Evolutionary conservation across 2,888 invertebrate species (phyloP), one percentile per base, ranked within the genome.

Genomic region (Rhagophthalmus giganteus): DNA sequence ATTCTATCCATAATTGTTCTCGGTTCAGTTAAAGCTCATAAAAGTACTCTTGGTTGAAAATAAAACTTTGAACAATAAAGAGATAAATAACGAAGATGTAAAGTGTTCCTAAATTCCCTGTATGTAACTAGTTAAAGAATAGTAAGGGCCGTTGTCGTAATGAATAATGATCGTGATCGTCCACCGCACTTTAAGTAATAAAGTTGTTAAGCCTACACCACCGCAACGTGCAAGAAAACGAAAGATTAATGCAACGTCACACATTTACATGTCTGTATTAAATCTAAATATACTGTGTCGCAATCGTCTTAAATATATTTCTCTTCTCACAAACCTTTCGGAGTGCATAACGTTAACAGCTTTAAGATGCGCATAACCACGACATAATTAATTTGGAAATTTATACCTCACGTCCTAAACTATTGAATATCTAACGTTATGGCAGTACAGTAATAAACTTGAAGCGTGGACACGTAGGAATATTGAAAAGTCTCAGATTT

Each of bases 401-500:
- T n/a, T n/a, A n/a, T n/a, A 41, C 32, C 32, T 25, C 32, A 31
- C 40, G 14, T 41, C 40, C 31, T 41, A 41, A 41, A 41, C 9
- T 13, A 24, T 24, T 32, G 33, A 34, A 34, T 34, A n/a, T n/a
- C n/a, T n/a, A 42, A 42, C 33, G 16, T 39, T 47, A 40, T 28
- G 28, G 41, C 28, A 41, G 20, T 35, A 41, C 26, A 30, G 33
- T 35, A 56, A 60, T 60, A 60, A 52, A 58, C 42, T 27, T 30
- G 30, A 41, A 31, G 39, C 48, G 42, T 41, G 52, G 47, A 59
- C 51, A 51, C 41, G 47, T 27, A 49, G 41, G 61, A 60, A 63
- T 60, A 65, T 65, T 65, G 63, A 65, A 65, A 63, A 62, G 57
- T 46, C 55, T 46, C 53, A 57, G 62, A 65, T 65, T 65, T 65